Conservation (phyloP, 1,140 invertebrate genomes). For the Brachionus paranguensis region DNA sequence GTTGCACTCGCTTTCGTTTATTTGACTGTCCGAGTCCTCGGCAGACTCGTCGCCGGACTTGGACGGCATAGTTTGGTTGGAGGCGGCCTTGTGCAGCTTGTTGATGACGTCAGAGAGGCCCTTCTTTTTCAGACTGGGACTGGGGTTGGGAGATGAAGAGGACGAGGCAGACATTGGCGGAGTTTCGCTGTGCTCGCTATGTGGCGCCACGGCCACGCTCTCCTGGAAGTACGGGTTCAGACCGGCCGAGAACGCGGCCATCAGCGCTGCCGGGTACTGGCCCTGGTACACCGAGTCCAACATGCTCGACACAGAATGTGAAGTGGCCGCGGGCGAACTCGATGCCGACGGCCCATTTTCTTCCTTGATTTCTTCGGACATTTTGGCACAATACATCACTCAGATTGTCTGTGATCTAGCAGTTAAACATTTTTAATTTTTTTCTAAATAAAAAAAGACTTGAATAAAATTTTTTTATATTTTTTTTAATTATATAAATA, state of each 20-base stretch:
- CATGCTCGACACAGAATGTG: background rate
- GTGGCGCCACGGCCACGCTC: background rate
- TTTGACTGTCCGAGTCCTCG: background rate
- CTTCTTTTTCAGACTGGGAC: background rate
- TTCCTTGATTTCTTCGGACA: background rate
- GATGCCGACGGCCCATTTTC: background rate
- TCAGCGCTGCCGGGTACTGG: background rate
- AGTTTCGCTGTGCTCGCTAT: background rate
- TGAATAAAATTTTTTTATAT: background rate
- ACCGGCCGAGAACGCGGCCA: background rate
- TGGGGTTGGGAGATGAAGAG: background rate
- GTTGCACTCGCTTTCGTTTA: background rate
- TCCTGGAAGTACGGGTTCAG: background rate
- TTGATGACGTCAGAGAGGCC: constrained; percentile 32
- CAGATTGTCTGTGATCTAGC: background rate
- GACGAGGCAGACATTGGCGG: background rate
- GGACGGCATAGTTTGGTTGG: background rate
- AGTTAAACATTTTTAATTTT: background rate
- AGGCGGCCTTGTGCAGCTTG: constrained; percentile 17
- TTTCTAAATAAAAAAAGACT: background rate
- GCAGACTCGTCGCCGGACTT: background rate
- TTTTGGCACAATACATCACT: background rate
- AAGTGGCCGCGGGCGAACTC: background rate
- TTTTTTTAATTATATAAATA: background rate
- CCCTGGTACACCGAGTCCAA: background rate